A percentile compares a stretch with the other conserved stretches of the same genome.
Evolutionary conservation across 2,113 vertebrate genomes (phyloP).

Genomic region (Chiloscyllium plagiosum): DNA sequence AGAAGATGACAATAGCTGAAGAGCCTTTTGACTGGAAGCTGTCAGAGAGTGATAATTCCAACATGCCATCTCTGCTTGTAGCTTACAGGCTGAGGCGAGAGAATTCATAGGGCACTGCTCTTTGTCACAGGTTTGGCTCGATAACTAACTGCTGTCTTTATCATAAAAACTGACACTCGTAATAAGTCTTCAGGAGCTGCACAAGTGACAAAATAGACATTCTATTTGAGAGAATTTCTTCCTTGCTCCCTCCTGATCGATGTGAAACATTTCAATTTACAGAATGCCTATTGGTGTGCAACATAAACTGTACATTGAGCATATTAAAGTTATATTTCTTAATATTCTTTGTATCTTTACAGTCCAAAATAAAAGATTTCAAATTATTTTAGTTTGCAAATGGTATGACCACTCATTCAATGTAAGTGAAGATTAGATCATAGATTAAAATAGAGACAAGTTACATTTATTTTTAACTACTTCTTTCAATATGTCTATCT

Average conservation of each 20-base stretch:
- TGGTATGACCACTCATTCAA: background rate
- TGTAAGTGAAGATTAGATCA: too few relatives aligned
- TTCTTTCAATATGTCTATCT: background rate
- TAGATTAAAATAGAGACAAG: too few relatives aligned
- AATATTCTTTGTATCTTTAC: background rate
- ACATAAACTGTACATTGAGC: background rate
- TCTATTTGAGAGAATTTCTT: background rate
- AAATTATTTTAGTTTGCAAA: background rate
- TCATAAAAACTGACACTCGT: background rate
- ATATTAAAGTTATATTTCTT: background rate
- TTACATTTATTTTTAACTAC: too few relatives aligned
- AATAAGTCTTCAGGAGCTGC: background rate
- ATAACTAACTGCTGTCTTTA: conserved; percentile 12
- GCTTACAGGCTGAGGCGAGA: background rate
- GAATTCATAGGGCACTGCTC: background rate
- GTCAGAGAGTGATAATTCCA: conserved; percentile 28
- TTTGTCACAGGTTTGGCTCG: conserved; percentile 9
- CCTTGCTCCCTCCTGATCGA: background rate
- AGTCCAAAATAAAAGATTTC: background rate
- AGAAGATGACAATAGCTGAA: background rate
- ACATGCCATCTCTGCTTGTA: background rate
- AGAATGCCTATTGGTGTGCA: background rate
- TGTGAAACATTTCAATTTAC: background rate
- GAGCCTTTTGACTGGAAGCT: conserved; percentile 9
- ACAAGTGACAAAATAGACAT: conserved; percentile 32